Evolutionary conservation across 2,888 invertebrate species (phyloP).

Genomic region (Drosophila leonis): DNA sequence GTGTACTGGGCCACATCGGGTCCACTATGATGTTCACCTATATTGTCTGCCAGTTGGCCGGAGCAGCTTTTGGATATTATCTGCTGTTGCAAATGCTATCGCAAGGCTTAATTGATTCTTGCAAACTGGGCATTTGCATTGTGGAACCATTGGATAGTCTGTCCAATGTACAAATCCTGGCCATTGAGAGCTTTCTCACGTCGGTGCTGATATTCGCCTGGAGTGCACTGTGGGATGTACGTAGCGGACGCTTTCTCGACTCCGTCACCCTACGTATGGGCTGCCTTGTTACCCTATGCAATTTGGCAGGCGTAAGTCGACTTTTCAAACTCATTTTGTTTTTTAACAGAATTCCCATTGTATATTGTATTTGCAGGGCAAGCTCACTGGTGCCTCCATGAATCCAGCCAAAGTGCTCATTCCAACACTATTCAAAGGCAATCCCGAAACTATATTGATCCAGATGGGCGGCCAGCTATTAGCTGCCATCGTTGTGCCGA

Average conservation of each 20-base stretch:
- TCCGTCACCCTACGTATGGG: constrained; percentile 68
- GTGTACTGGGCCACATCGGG: constrained; percentile 55
- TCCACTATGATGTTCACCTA: constrained; percentile 46
- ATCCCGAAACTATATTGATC: constrained; percentile 89
- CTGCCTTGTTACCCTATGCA: constrained; percentile 54
- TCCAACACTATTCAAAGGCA: constrained; percentile 89
- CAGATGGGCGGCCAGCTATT: constrained; percentile 88
- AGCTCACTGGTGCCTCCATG: constrained; percentile 89
- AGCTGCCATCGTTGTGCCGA: constrained; percentile 83
- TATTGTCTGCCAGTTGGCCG: constrained; percentile 53
- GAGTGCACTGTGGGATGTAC: constrained; percentile 73
- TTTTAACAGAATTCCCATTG: background rate
- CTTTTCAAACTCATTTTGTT: no score
- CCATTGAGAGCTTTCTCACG: constrained; percentile 58
- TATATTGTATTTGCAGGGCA: constrained; percentile 32
- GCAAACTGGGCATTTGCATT: constrained; percentile 45
- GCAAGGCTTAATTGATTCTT: constrained; percentile 24
- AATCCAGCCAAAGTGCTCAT: constrained; percentile 89
- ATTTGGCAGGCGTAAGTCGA: constrained; percentile 59
- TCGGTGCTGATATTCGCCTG: constrained; percentile 55
- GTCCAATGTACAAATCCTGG: constrained; percentile 35
- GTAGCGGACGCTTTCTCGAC: constrained; percentile 60
- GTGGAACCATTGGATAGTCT: constrained; percentile 43
- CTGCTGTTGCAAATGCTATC: constrained; percentile 53
- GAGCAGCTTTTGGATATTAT: constrained; percentile 50